phyloP scores from a whole-genome alignment of 2,888 invertebrate species.

The Callosobruchus maculatus region DNA sequence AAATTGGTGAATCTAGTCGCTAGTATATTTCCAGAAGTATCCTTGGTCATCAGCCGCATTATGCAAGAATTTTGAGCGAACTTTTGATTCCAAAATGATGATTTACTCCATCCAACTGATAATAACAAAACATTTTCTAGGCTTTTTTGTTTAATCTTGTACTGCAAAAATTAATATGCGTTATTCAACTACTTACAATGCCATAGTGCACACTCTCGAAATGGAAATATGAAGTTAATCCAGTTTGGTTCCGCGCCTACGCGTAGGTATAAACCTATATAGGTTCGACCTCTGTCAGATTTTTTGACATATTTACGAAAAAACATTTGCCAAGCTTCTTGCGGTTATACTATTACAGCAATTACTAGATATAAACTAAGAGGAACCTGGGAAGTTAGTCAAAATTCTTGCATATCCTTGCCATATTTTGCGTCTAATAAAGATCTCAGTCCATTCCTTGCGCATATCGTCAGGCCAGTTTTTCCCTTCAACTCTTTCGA shows the following conservation, averaged over 20 bases:
- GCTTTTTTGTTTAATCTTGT: too few relatives aligned
- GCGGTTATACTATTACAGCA: not conserved
- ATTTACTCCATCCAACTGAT: too few relatives aligned
- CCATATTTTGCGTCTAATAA: slow-evolving; percentile 21
- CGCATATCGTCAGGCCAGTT: slow-evolving; percentile 33
- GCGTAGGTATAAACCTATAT: too few relatives aligned
- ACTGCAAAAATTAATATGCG: too few relatives aligned
- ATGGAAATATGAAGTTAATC: too few relatives aligned
- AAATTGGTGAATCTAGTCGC: slow-evolving; percentile 19
- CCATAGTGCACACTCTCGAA: too few relatives aligned
- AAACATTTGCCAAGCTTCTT: too few relatives aligned
- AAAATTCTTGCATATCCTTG: slow-evolving; percentile 5
- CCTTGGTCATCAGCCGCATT: slow-evolving; percentile 14
- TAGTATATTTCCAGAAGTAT: slow-evolving; percentile 18
- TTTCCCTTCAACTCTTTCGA: slow-evolving; percentile 2
- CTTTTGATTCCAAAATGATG: not conserved
- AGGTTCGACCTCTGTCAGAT: too few relatives aligned
- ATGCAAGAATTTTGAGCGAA: slow-evolving; percentile 7
- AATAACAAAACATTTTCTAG: too few relatives aligned
- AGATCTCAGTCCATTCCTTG: slow-evolving; percentile 43
- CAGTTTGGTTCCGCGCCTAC: too few relatives aligned
- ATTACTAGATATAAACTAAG: not conserved
- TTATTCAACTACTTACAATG: too few relatives aligned
- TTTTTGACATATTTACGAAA: too few relatives aligned
- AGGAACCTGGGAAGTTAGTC: not conserved